Conservation (phyloP, 1,140 invertebrate genomes). For the Anastrepha ludens region DNA sequence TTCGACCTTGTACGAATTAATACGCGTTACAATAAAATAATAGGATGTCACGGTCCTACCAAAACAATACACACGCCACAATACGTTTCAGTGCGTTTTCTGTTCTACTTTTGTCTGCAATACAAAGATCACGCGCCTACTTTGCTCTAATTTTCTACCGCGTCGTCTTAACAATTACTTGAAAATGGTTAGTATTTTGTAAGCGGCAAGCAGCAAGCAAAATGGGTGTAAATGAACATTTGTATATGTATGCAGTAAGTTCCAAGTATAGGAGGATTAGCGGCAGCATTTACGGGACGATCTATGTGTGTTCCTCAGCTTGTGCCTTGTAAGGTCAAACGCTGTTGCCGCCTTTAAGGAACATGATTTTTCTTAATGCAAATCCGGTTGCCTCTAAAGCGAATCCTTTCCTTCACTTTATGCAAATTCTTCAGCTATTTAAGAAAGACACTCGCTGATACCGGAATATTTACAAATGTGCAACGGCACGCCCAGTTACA, state of each 20-base stretch:
- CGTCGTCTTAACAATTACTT: slow-evolving; percentile 17
- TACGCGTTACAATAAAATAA: neutral
- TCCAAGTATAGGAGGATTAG: no score
- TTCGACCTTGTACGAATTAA: neutral
- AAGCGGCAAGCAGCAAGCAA: neutral
- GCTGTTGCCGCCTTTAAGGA: neutral
- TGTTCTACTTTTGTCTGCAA: slow-evolving; percentile 30
- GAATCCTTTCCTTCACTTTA: slow-evolving; percentile 12
- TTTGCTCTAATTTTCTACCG: slow-evolving; percentile 30
- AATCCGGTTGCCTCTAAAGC: neutral
- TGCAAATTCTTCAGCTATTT: neutral
- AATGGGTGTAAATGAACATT: neutral
- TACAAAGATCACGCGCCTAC: slow-evolving; percentile 44
- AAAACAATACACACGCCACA: neutral
- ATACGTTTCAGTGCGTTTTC: slow-evolving; percentile 7
- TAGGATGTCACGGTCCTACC: neutral
- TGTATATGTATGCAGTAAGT: no score
- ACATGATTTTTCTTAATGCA: neutral
- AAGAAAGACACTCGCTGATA: neutral
- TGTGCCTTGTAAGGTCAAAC: slow-evolving; percentile 1
- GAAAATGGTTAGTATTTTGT: neutral
- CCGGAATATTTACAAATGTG: neutral
- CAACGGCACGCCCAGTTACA: neutral
- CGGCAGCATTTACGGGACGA: neutral
- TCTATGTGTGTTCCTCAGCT: no score